Percentiles rank a stretch among this genome's conserved stretches.
phyloP scores from a whole-genome alignment of 2,888 invertebrate species.

The Diarsia brunnea region DNA sequence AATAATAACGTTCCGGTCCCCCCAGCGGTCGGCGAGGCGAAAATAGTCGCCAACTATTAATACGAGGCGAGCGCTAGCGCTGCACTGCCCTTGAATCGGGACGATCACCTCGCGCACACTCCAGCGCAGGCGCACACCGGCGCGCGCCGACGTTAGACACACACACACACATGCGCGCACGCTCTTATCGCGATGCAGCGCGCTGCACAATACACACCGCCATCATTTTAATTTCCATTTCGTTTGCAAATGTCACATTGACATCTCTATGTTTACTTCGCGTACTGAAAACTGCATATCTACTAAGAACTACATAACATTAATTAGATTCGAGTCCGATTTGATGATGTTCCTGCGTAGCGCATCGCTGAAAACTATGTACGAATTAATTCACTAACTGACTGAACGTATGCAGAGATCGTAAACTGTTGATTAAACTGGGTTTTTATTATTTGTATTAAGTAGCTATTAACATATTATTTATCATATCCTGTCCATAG shows the following conservation, averaged over 20 bases:
- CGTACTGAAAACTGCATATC: slow-evolving; percentile 61
- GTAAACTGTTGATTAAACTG: slow-evolving; percentile 49
- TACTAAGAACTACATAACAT: slow-evolving; percentile 45
- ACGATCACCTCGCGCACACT: slow-evolving; percentile 89
- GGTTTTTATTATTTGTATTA: slow-evolving; percentile 52
- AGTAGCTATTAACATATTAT: slow-evolving; percentile 51
- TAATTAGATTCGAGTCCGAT: slow-evolving; percentile 37
- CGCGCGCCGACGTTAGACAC: slow-evolving; percentile 67
- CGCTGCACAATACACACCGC: slow-evolving; percentile 83
- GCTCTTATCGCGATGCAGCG: slow-evolving; percentile 82
- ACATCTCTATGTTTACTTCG: slow-evolving; percentile 74
- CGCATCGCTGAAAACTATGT: slow-evolving; percentile 18
- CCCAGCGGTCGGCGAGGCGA: slow-evolving; percentile 85
- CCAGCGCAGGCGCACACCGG: slow-evolving; percentile 75
- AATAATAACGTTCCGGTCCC: slow-evolving; percentile 89
- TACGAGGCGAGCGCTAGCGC: slow-evolving; percentile 87
- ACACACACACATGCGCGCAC: slow-evolving; percentile 72
- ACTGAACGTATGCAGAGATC: slow-evolving; percentile 19
- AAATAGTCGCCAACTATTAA: slow-evolving; percentile 90
- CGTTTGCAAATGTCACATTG: slow-evolving; percentile 84
- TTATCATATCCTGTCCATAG: slow-evolving; percentile 69
- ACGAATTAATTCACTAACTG: slow-evolving; percentile 30
- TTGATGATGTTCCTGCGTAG: slow-evolving; percentile 39
- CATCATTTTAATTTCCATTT: slow-evolving; percentile 88
- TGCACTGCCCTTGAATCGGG: slow-evolving; percentile 90